Base-by-base conservation (phyloP, 2,888 invertebrate genomes). In the Zygothrica quintamaculata region DNA sequence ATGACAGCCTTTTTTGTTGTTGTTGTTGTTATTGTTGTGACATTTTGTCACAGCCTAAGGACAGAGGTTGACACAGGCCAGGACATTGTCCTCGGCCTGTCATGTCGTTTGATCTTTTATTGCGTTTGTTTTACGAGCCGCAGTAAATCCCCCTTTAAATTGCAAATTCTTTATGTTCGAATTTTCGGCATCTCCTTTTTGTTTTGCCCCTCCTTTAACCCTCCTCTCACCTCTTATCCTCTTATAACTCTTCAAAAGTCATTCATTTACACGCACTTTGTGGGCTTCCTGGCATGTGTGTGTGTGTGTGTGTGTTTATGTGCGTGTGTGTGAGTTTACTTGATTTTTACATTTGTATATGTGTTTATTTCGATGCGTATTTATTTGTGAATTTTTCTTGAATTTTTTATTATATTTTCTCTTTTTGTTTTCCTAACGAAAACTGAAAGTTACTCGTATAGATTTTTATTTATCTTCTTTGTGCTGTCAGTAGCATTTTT, bases 141-240 rank as follows among this genome's bases (percentile, higher is more conserved):
- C 76, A 65, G 82, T 82, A 86, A 86, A 82, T 82, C 82, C 82
- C n/a, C 86, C 81, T 82, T 82, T 76, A 86, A 86, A 86, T 82
- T 82, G 87, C 86, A 86, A 86, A 81, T 86, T 81, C 86, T 86
- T 85, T 86, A 86, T 84, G 86, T 76, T 77, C 74, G 77, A 80
- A 67, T 67, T 84, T 79, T 86, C 46, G 77, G 52, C 70, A 56
- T 31, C 39, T 29, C 29, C 26, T 8, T 26, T 8, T 26, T 26
- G 4, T 29, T 5, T 9, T 9, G 7, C n/a, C n/a, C n/a, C 29
- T n/a, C n/a, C 9, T 29, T n/a, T n/a, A n/a, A n/a, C 29, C 29
- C 48, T 3, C 40, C 12, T 12, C 44, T 25, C 11, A 11, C n/a
- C 9, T 29, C 29, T 8, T 8, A 6, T 26, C 26, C 13, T 12